Percentiles rank a stretch among this genome's conserved stretches.
Conservation (phyloP, 2,888 invertebrate species). For the Lagria hirta region DNA sequence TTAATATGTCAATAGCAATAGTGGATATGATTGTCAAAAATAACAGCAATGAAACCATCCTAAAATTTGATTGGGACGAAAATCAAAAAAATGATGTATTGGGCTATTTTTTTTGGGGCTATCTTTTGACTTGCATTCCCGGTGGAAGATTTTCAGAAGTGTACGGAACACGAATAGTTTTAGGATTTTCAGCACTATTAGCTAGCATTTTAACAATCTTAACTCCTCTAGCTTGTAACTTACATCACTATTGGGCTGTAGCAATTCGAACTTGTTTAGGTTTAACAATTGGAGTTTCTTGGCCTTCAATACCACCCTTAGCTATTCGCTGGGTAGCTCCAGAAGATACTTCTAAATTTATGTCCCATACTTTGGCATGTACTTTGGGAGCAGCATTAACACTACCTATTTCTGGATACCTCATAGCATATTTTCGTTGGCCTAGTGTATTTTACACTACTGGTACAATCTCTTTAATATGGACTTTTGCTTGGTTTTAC, state of each 20-base stretch:
- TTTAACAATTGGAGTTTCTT: slow-evolving; percentile 10
- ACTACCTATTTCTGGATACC: slow-evolving; percentile 9
- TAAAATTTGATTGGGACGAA: slow-evolving; percentile 1
- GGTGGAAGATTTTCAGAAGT: slow-evolving; percentile 6
- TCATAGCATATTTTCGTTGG: slow-evolving; percentile 63
- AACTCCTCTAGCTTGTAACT: slow-evolving; percentile 1
- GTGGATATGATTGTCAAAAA: slow-evolving; percentile 1
- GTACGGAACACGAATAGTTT: slow-evolving; percentile 4
- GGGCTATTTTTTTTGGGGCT: slow-evolving; percentile 8
- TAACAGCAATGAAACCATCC: not conserved
- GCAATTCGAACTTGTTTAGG: slow-evolving; percentile 3
- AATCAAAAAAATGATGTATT: slow-evolving; percentile 4
- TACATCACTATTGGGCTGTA: slow-evolving; percentile 5
- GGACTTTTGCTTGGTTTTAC: slow-evolving; percentile 79
- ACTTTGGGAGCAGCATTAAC: slow-evolving; percentile 10
- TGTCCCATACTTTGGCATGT: slow-evolving; percentile 13
- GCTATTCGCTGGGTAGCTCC: slow-evolving; percentile 18
- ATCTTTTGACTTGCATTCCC: not conserved
- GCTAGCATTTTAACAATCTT: slow-evolving; percentile 2
- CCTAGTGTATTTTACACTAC: slow-evolving; percentile 85
- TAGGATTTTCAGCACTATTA: not conserved
- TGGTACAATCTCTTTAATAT: slow-evolving; percentile 69
- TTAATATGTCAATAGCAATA: slow-evolving; percentile 2
- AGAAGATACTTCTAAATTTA: slow-evolving; percentile 13
- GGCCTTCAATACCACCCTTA: slow-evolving; percentile 13